A percentile compares a stretch with the other conserved stretches of the same genome.
These are phyloP conservation scores for Varanus komodoensis DNA, from an alignment of 2,113 vertebrate genomes.

Conservation along the genomic window DNA sequence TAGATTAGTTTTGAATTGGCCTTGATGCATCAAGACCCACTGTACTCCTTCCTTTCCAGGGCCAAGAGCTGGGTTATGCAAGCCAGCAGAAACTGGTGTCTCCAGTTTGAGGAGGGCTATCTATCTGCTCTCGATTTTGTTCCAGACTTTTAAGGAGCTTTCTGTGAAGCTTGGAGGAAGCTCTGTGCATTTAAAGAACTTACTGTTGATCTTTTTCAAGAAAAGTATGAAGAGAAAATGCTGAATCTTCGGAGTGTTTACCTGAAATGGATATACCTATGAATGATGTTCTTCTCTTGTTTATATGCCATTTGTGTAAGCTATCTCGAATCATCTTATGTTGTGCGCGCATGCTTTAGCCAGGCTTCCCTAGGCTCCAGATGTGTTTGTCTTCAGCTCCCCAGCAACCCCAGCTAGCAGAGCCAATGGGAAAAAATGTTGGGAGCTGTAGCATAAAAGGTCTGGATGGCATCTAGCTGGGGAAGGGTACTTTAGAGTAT, in stretches of 20 bases:
- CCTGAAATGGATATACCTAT: neutral
- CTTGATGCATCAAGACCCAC: neutral
- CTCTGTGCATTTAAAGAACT: too few relatives aligned
- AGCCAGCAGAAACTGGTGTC: neutral
- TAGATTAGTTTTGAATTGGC: neutral
- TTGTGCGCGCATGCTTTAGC: neutral
- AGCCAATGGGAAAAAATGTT: too few relatives aligned
- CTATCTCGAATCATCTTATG: fast-evolving
- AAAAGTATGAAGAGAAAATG: neutral
- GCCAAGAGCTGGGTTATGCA: neutral
- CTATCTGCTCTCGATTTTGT: too few relatives aligned
- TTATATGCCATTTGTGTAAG: neutral
- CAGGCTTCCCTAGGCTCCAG: too few relatives aligned
- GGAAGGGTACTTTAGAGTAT: neutral
- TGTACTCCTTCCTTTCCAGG: neutral
- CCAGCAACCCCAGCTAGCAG: too few relatives aligned
- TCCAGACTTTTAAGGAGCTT: too few relatives aligned
- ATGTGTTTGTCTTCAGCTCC: too few relatives aligned
- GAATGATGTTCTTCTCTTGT: fast-evolving
- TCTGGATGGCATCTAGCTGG: too few relatives aligned
- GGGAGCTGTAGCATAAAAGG: too few relatives aligned
- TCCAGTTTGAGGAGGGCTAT: neutral
- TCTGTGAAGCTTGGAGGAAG: neutral
- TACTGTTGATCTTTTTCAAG: neutral
- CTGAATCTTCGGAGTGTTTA: neutral